These are phyloP conservation scores for Yasuhikotakia modesta DNA, from an alignment of 2,797 vertebrate species.

Conservation along the genomic window DNA sequence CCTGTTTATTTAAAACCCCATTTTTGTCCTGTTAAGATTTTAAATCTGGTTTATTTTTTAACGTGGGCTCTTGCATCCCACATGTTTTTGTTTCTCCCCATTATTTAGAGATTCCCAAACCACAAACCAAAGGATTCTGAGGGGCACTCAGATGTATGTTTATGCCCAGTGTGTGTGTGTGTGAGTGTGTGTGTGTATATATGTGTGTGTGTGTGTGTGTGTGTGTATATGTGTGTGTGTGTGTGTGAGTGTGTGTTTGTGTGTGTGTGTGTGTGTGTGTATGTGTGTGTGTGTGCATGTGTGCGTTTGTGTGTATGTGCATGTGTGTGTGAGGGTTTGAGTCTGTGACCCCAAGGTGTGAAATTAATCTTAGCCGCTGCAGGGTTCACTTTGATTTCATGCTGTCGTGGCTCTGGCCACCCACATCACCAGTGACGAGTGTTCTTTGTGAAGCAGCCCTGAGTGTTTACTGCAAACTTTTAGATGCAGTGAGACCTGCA, in stretches of 20 bases:
- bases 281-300: too few species aligned
- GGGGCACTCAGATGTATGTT: neutral
- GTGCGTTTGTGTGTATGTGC: too few species aligned
- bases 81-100: neutral
- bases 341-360: conserved; percentile 39
- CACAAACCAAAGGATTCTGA: neutral
- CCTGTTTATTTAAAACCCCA: too few species aligned
- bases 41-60: too few species aligned
- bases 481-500: conserved; percentile 33
- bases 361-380: conserved; percentile 49
- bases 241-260: too few species aligned
- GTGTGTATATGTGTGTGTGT: too few species aligned
- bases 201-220: too few species aligned
- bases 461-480: conserved; percentile 19
- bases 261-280: too few species aligned
- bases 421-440: conserved; percentile 31
- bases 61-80: too few species aligned
- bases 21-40: neutral
- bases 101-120: neutral
- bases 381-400: conserved; percentile 45
- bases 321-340: conserved; percentile 2
- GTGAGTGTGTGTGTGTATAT: too few species aligned
- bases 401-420: conserved; percentile 41
- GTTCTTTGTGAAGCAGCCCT: conserved; percentile 8
- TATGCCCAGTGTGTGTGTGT: conserved; percentile 25